Evolutionary conservation across 92 coral and sea anemone genomes (phyloP).

Genomic region (Porites cylindrica): DNA sequence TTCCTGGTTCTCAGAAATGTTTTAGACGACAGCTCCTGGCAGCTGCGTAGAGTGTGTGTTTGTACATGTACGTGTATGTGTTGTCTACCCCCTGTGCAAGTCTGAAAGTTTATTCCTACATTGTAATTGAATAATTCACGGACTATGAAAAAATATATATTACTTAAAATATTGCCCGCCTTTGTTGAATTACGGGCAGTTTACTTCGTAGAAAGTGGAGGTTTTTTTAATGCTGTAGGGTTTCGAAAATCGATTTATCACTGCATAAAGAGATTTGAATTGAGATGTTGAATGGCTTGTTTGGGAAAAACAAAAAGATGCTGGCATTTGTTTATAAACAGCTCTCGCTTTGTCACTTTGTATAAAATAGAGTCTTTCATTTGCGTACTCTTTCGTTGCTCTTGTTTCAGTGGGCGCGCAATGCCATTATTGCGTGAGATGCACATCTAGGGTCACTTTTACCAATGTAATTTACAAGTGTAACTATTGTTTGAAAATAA

Average conservation of each 20-base stretch:
- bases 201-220: constrained; percentile 8
- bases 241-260: constrained; percentile 22
- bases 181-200: constrained; percentile 3
- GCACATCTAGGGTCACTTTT: background rate
- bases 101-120: background rate
- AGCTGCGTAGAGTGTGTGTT: background rate
- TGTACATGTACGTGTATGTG: background rate
- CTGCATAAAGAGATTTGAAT: constrained; percentile 8
- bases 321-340: constrained; percentile 30
- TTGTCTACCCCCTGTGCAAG: constrained; percentile 1
- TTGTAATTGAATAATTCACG: background rate
- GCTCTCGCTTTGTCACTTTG: background rate
- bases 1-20: background rate
- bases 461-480: background rate
- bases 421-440: background rate
- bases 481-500: too few relatives aligned
- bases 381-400: background rate
- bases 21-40: background rate
- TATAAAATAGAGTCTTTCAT: background rate
- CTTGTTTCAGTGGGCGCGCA: background rate
- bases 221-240: background rate
- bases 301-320: constrained; percentile 19
- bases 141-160: constrained; percentile 4
- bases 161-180: constrained; percentile 13
- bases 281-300: constrained; percentile 32